Evolutionary conservation across 2,888 invertebrate species (phyloP), one percentile per base, ranked within the genome.

Genomic region (Synergus umbraculus): DNA sequence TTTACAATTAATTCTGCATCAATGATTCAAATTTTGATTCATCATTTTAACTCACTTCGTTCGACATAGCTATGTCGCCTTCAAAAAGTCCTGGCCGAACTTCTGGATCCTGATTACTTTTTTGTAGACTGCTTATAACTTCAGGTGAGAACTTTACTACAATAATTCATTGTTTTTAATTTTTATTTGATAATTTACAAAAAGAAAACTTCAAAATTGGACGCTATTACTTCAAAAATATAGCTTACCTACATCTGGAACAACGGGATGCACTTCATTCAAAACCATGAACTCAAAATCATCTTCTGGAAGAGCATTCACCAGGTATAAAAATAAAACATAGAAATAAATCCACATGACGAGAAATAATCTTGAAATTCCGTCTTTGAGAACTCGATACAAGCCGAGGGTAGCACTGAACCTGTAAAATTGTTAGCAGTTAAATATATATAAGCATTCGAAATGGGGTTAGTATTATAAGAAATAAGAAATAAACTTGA

Each of bases 41-140:
- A 7, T n/a, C 3, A 29, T 29, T 29, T n/a, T 54, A 67, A 66
- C 46, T 60, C 86, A 91, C 92, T 88, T 92, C 94, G 76, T 94
- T 94, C 78, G 94, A 94, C 83, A 95, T 93, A 1, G 95, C 95
- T 92, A 95, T 95, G 84, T 95, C 95, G 3, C 95, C 95, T 90
- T 95, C 95, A 88, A 94, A 95, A 46, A 95, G 91, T 18, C 95
- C 95, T 0, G 95, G 95, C 82, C 93, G 93, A 0, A 95, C 94
- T 92, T 95, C 95, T 0, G 95, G 95, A 91, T 95, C 95, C 85
- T 93, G 93, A n/a, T 88, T 85, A 4, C 80, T 82, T 64, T 84
- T 85, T 76, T 85, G 82, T 43, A 88, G 83, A 22, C 66, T 58
- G 15, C 79, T 78, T n/a, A 85, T 77, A 22, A 85, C 84, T 22